Conservation (phyloP, 1,140 invertebrate genomes). For the Tribolium castaneum region DNA sequence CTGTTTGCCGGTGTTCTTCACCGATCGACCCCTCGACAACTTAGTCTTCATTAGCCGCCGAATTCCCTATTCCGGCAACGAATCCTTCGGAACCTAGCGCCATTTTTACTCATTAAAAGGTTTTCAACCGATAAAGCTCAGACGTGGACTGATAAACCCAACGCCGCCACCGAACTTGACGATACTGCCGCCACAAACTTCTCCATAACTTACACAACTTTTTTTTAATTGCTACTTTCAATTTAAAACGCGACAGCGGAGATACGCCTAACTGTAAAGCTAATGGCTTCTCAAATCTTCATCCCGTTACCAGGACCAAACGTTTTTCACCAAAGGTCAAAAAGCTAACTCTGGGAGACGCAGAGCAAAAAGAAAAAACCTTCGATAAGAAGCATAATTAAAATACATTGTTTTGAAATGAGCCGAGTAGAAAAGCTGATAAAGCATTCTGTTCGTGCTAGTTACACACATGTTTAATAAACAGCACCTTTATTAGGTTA, state of each 20-base stretch:
- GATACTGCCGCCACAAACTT: not conserved
- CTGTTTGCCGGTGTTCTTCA: slow-evolving; percentile 12
- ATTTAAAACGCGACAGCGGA: not conserved
- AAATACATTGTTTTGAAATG: slow-evolving; percentile 24
- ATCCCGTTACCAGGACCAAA: slow-evolving; percentile 5
- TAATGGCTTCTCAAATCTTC: not conserved
- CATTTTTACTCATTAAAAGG: slow-evolving; percentile 36
- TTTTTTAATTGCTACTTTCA: slow-evolving; percentile 10
- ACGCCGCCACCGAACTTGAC: slow-evolving; percentile 1
- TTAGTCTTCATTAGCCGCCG: slow-evolving; percentile 27
- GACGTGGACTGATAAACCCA: slow-evolving; percentile 30
- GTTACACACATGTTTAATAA: slow-evolving; percentile 39
- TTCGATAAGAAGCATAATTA: slow-evolving; percentile 16
- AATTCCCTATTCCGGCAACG: slow-evolving; percentile 17
- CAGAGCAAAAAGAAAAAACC: not conserved
- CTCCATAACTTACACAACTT: too few relatives aligned
- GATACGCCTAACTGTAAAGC: not conserved
- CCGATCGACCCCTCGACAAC: slow-evolving; percentile 24
- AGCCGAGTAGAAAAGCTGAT: slow-evolving; percentile 25
- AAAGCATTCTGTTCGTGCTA: slow-evolving; percentile 41
- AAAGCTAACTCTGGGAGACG: not conserved
- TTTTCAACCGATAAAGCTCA: slow-evolving; percentile 34
- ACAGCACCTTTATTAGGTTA: slow-evolving; percentile 43
- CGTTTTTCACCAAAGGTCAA: not conserved
- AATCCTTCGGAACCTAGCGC: slow-evolving; percentile 22